Evolutionary conservation across 2,797 vertebrate genomes (phyloP).

Genomic region (Scolopax bukidnonensis): DNA sequence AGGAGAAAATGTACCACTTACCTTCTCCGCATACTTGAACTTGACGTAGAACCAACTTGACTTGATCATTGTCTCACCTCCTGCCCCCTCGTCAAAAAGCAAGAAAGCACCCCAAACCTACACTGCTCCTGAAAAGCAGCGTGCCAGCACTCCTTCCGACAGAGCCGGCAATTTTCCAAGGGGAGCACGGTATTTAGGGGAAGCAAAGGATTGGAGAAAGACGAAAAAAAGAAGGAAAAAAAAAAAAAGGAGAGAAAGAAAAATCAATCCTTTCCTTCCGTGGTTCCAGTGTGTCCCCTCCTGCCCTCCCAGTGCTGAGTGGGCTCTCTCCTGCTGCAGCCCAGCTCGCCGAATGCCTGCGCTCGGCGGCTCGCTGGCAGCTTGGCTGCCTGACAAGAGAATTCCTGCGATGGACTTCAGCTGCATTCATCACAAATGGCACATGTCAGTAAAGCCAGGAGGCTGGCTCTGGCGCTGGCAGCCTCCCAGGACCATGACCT

Average conservation of each 20-base stretch:
- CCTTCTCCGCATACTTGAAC: conserved; percentile 98
- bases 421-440: conserved; percentile 82
- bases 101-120: neutral
- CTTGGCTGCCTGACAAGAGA: conserved; percentile 87
- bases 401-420: conserved; percentile 85
- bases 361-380: conserved; percentile 58
- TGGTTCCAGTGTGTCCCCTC: neutral
- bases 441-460: conserved; percentile 86
- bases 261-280: neutral
- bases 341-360: conserved; percentile 43
- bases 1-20: conserved; percentile 73
- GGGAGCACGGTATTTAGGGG: accelerated
- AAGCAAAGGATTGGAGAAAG: neutral
- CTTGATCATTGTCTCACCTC: conserved; percentile 89
- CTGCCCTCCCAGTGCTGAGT: neutral
- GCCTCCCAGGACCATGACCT: conserved; percentile 74
- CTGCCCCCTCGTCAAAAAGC: neutral
- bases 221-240: neutral
- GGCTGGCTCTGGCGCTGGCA: conserved; percentile 77
- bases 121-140: neutral
- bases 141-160: neutral
- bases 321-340: conserved; percentile 14
- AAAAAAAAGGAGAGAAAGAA: neutral
- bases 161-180: neutral
- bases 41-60: conserved; percentile 99